phyloP scores from a whole-genome alignment of 2,888 invertebrate genomes.

The Oscheius sp. region DNA sequence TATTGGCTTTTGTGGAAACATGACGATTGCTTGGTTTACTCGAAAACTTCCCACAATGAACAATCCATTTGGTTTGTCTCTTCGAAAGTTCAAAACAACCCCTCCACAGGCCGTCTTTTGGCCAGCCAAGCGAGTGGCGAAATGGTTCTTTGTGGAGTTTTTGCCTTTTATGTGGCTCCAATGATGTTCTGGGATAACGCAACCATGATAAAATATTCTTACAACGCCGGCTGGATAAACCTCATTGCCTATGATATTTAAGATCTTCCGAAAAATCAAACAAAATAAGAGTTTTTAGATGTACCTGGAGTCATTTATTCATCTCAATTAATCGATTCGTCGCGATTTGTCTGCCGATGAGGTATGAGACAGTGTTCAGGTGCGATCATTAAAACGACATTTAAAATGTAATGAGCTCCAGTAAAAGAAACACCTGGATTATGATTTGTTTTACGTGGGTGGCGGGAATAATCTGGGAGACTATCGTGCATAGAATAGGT shows the following conservation, averaged over 20 bases:
- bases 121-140: constrained; percentile 26
- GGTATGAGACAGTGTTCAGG: constrained; percentile 22
- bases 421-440: constrained; percentile 6
- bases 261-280: too few relatives aligned
- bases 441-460: constrained; percentile 23
- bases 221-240: constrained; percentile 22
- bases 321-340: constrained; percentile 20
- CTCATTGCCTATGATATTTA: constrained; percentile 32
- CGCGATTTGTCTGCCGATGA: constrained; percentile 20
- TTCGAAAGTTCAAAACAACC: too few relatives aligned
- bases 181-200: constrained; percentile 19
- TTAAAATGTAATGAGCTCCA: neutral
- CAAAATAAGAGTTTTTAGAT: too few relatives aligned
- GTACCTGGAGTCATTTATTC: constrained; percentile 27
- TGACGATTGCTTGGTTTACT: constrained; percentile 3
- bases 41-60: constrained; percentile 21
- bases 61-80: constrained; percentile 25
- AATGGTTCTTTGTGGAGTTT: constrained; percentile 9
- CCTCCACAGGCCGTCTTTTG: too few relatives aligned
- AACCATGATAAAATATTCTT: constrained; percentile 5
- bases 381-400: neutral
- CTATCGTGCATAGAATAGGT: neutral
- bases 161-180: constrained; percentile 25
- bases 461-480: neutral
- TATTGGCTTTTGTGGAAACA: neutral